Evolutionary conservation across 2,797 vertebrate species (phyloP), one percentile per base, ranked within the genome.

Genomic region (Iguana delicatissima): DNA sequence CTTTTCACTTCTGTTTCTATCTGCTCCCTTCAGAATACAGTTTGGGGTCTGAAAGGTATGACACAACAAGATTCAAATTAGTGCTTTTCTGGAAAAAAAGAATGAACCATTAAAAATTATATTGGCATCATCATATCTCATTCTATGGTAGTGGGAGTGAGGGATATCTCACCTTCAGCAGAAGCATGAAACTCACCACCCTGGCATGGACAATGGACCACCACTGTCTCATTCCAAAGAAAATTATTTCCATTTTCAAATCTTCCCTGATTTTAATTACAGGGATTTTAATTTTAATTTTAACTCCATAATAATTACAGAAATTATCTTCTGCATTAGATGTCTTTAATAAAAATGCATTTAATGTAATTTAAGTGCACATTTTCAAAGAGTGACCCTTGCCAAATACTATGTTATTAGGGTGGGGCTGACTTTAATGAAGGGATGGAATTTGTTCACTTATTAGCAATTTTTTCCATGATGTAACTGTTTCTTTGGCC

Each of bases 1-100:
- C 50, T 80, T 95, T 88, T 91, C 80, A 91, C 89, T 93, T 88
- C 92, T 93, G 83, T 59, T 96, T 88, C 52, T 86, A 55, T 59
- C 1, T 84, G 84, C 64, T 88, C 13, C 84, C 2, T 91, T 74
- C 81, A 76, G 90, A 90, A 92, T 79, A 32, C 35, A 3, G 59
- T 80, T 86, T 87, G 2, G 62, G n/a, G 69, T 7, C 72, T 91
- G 89, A 57, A 85, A 84, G 50, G 20, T 83, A 7, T 18, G 38
- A 6, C 22, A 67, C 4, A 42, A 8, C 12, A 72, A 2, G 79
- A 64, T 22, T 86, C 83, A 89, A 89, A 52, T 80, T 32, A 82
- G 8, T 35, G 22, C 18, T 77, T 82, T 83, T 77, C 3, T 64
- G 32, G 80, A 20, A 62, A 57, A 74, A 29, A 76, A 76, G 24